Evolutionary conservation across 2,113 vertebrate species (phyloP), one percentile per base, ranked within the genome.

Genomic region (Azemiops feae): DNA sequence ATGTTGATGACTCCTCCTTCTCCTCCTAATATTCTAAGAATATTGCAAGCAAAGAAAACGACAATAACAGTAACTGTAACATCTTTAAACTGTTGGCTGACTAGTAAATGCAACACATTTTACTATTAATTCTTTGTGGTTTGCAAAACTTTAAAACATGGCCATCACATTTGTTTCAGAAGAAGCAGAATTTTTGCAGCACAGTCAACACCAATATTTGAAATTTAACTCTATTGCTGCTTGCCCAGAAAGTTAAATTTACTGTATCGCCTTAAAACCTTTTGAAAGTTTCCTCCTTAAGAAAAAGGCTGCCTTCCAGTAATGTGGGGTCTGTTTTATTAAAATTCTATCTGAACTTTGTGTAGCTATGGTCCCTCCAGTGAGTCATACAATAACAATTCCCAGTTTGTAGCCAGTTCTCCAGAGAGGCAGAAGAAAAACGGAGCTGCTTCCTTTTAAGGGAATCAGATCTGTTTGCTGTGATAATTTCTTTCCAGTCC

Each of bases 371-470:
- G 95, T 96, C 95, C 69, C 87, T 93, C 93, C 95, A 97, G 97
- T 98, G 97, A 98, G 97, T 98, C 98, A 98, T 97, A 97, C 97
- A 96, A 96, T 97, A 98, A 98, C 97, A 98, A 98, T 98, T 95
- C 96, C 98, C 97, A 96, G 97, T 97, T 97, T 97, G 96, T 95
- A 97, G 98, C 98, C 98, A 98, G 96, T 97, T 98, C 98, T 98
- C 97, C 97, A 97, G 98, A 98, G 98, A 98, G 97, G 97, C 97
- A 96, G 96, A 94, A 96, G 94, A 92, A 97, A 97, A 98, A 98
- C 97, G 96, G 96, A 98, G 98, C 98, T 97, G 97, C 97, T 97
- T 97, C 99, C 99, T 98, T 99, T 98, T 99, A 99, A 98, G 99
- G 99, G 95, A 97, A 96, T 98, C 96, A 97, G 98, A 97, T 97